These are phyloP conservation scores for Rostratula benghalensis DNA, from an alignment of 2,113 vertebrate genomes.

Conservation along the genomic window DNA sequence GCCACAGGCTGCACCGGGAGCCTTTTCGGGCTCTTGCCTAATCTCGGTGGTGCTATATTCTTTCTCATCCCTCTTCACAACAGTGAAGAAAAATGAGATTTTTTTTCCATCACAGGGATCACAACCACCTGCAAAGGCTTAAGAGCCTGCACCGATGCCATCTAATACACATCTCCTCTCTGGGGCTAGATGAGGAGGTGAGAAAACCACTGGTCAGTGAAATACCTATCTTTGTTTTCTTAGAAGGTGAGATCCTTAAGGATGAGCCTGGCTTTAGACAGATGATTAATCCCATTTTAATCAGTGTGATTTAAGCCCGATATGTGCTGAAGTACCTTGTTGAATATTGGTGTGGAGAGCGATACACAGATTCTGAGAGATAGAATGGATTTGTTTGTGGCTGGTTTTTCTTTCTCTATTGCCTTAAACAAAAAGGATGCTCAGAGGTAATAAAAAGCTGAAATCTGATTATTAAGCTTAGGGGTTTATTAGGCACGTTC, in stretches of 20 bases:
- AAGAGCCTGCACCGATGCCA: slow-evolving; percentile 14
- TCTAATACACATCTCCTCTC: slow-evolving; percentile 27
- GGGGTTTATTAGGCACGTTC: not conserved
- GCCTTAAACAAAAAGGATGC: not conserved
- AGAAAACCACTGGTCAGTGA: slow-evolving; percentile 58
- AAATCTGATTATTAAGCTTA: not conserved
- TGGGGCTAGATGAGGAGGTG: not conserved
- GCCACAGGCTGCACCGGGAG: not conserved
- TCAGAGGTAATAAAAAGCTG: not conserved
- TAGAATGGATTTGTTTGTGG: not conserved
- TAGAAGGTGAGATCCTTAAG: slow-evolving; percentile 16
- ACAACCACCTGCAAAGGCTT: slow-evolving; percentile 63
- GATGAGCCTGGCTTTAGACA: not conserved
- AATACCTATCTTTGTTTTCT: slow-evolving; percentile 43
- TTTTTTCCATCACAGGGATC: slow-evolving; percentile 26
- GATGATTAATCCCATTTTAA: slow-evolving; percentile 43
- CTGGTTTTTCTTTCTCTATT: not conserved
- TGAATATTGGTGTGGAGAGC: not conserved
- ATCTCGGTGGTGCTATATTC: slow-evolving; percentile 44
- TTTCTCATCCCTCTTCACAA: slow-evolving; percentile 42
- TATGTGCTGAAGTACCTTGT: not conserved
- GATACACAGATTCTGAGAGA: not conserved
- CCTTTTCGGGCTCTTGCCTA: slow-evolving; percentile 26
- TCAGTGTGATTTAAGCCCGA: slow-evolving; percentile 28
- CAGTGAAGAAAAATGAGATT: slow-evolving; percentile 54